phyloP scores from a whole-genome alignment of 2,888 invertebrate genomes.

The Volucella bombylans region DNA sequence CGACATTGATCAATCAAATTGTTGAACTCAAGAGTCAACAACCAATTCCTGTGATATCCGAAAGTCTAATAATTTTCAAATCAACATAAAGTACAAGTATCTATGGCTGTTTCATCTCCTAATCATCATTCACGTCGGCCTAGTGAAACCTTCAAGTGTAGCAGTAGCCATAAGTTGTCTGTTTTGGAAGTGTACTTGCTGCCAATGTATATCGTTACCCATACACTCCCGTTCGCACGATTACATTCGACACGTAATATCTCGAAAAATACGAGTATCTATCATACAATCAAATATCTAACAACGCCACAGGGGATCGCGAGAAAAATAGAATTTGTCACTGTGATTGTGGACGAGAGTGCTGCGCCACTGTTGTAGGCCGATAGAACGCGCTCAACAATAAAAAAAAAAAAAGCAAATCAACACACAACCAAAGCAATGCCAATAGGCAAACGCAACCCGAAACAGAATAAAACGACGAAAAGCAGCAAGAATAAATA shows the following conservation, averaged over 20 bases:
- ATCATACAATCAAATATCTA: constrained; percentile 32
- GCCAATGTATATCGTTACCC: neutral
- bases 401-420: neutral
- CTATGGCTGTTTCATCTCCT: neutral
- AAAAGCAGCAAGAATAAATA: neutral
- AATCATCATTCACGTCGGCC: constrained; percentile 4
- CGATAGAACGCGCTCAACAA: constrained; percentile 13
- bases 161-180: neutral
- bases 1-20: neutral
- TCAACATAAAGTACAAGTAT: constrained; percentile 4
- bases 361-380: constrained; percentile 40
- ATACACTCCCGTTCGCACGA: neutral
- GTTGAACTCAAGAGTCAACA: constrained; percentile 24
- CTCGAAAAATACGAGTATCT: constrained; percentile 7
- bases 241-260: constrained; percentile 41
- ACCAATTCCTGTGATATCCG: constrained; percentile 19
- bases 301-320: constrained; percentile 24
- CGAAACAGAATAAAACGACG: neutral
- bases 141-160: constrained; percentile 8
- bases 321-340: constrained; percentile 53
- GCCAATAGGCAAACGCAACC: neutral
- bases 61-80: constrained; percentile 31
- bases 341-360: constrained; percentile 60
- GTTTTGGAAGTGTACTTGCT: neutral
- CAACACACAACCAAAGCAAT: constrained; percentile 1